Evolutionary conservation across 2,888 invertebrate genomes (phyloP).

Genomic region (Taenaris catops): DNA sequence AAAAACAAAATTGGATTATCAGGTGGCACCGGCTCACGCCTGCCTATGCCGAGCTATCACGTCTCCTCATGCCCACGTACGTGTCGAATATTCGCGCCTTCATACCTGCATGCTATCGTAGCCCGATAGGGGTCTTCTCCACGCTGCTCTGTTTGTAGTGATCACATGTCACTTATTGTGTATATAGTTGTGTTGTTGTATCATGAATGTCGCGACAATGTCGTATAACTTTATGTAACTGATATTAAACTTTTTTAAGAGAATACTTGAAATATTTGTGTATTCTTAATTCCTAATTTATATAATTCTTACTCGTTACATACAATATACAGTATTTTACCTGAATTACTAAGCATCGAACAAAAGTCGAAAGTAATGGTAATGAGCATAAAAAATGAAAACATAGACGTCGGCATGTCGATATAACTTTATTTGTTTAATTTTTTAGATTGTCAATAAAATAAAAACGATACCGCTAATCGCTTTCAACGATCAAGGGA

Average conservation of each 20-base stretch:
- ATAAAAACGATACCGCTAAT: too few relatives aligned
- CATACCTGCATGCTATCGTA: conserved; percentile 43
- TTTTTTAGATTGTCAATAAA: too few relatives aligned
- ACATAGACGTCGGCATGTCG: too few relatives aligned
- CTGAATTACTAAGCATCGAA: too few relatives aligned
- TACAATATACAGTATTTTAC: too few relatives aligned
- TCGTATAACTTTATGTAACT: conserved; percentile 12
- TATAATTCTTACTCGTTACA: too few relatives aligned
- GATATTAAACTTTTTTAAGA: conserved; percentile 18
- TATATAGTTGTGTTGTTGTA: conserved; percentile 26
- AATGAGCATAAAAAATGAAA: too few relatives aligned
- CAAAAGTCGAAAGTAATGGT: too few relatives aligned
- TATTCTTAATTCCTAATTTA: conserved; percentile 19
- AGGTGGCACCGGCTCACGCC: conserved; percentile 82
- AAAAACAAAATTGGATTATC: too few relatives aligned
- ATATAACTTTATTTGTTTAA: too few relatives aligned
- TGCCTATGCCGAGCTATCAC: conserved; percentile 75
- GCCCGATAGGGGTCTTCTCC: conserved; percentile 44
- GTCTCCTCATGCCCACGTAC: conserved; percentile 76
- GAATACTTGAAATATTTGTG: conserved; percentile 16
- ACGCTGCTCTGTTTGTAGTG: conserved; percentile 47
- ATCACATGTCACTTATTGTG: conserved; percentile 33
- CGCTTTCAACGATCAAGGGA: too few relatives aligned
- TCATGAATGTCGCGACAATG: conserved; percentile 19
- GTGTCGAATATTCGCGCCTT: conserved; percentile 41